Conservation (phyloP, 2,113 vertebrate species). For the Triplophysa rosa region DNA sequence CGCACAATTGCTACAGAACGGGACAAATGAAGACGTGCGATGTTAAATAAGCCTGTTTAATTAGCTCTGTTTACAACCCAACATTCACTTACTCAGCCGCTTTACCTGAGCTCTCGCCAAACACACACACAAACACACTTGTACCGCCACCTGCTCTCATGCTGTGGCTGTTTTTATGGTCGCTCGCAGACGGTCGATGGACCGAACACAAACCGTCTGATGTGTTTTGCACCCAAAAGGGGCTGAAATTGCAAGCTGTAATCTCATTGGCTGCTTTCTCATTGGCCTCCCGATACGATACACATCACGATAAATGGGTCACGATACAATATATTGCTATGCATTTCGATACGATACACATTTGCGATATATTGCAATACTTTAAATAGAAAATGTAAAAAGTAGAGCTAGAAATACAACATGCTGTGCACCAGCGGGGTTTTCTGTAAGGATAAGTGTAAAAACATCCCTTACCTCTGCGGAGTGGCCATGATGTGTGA, state of each 20-base stretch:
- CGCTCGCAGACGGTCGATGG: neutral
- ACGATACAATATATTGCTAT: no score
- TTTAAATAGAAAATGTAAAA: no score
- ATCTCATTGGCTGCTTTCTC: neutral
- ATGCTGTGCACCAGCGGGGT: no score
- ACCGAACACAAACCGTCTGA: neutral
- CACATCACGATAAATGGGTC: no score
- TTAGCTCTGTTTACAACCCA: conserved; percentile 31
- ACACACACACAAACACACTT: neutral
- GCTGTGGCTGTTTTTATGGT: neutral
- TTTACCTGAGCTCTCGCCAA: conserved; percentile 17
- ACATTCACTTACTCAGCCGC: neutral
- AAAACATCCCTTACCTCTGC: no score
- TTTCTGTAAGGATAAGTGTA: no score
- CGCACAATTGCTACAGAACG: neutral
- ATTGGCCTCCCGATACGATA: no score
- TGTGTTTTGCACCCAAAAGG: neutral
- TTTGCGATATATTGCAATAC: no score
- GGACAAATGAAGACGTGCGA: conserved; percentile 27
- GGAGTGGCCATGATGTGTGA: no score
- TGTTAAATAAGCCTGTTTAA: conserved; percentile 33
- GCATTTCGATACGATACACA: no score
- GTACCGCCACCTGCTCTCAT: neutral
- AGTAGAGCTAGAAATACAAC: no score
- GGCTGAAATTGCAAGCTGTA: neutral